These are phyloP conservation scores for Rhineura floridana DNA, from an alignment of 2,113 vertebrate genomes.

Conservation along the genomic window DNA sequence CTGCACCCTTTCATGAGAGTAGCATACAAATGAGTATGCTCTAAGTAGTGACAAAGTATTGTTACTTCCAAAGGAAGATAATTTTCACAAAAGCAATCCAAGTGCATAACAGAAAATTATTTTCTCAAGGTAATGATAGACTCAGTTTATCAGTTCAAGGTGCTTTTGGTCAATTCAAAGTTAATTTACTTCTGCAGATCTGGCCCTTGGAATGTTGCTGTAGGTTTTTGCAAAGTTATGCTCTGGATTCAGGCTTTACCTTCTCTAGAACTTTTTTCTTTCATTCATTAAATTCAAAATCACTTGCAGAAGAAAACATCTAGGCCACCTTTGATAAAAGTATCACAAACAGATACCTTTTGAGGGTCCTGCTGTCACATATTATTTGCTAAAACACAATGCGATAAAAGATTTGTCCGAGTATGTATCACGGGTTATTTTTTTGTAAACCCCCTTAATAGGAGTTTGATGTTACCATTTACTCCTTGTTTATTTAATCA, in stretches of 20 bases:
- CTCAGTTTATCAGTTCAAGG: background rate
- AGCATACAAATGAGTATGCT: background rate
- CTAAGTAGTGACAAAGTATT: background rate
- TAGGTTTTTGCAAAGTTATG: background rate
- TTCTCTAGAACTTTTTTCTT: background rate
- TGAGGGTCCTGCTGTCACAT: background rate
- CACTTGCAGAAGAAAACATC: background rate
- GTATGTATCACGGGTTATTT: slow-evolving; percentile 18
- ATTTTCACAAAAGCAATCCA: background rate
- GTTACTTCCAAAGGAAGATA: too few relatives aligned
- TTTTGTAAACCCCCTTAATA: slow-evolving; percentile 28
- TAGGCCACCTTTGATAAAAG: background rate
- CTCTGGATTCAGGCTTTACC: background rate
- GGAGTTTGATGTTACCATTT: background rate
- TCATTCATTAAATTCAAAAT: background rate
- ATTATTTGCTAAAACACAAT: slow-evolving; percentile 22
- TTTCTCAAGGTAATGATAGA: background rate
- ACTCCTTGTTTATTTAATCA: slow-evolving; percentile 7
- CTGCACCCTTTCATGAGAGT: background rate
- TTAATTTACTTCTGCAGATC: accelerated
- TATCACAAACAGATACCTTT: background rate
- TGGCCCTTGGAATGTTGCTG: background rate
- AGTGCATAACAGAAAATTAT: background rate
- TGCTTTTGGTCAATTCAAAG: background rate
- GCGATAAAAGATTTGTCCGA: slow-evolving; percentile 8